Percentiles rank a stretch among this genome's conserved stretches.
These are phyloP conservation scores for Buceros bicornis DNA, from an alignment of 2,797 vertebrate species.

Conservation along the genomic window DNA sequence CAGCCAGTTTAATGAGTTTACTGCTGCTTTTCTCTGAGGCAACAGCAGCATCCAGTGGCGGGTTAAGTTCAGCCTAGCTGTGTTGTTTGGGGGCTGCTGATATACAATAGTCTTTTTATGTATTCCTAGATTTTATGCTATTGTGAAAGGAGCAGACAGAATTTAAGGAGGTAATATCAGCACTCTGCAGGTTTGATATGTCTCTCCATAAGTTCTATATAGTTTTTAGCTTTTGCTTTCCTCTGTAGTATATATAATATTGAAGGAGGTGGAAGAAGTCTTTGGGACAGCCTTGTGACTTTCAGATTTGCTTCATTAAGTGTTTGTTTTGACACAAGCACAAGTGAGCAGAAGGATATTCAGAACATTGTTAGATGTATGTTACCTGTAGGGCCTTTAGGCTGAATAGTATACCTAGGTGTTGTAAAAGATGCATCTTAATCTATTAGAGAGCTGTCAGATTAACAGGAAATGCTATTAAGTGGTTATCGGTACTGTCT, in stretches of 20 bases:
- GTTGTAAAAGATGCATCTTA: neutral
- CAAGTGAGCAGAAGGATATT: neutral
- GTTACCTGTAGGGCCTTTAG: neutral
- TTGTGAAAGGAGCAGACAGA: neutral
- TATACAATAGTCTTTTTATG: neutral
- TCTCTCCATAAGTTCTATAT: neutral
- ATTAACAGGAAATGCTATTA: neutral
- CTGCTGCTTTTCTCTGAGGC: constrained; percentile 43
- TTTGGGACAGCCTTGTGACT: neutral
- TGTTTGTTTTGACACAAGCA: neutral
- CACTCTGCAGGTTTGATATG: neutral
- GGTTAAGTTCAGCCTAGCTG: neutral
- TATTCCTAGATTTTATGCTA: neutral
- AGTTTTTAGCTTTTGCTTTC: neutral
- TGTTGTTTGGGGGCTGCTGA: neutral
- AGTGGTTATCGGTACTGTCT: neutral
- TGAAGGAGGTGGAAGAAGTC: neutral
- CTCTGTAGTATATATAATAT: neutral
- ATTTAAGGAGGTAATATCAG: neutral
- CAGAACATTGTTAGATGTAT: neutral
- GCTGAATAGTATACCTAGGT: neutral
- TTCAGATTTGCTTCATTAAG: neutral
- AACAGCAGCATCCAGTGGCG: constrained; percentile 61
- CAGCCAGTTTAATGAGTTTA: constrained; percentile 71
- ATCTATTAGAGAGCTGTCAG: neutral